Evolutionary conservation across 1,140 invertebrate genomes (phyloP).

Genomic region (Lanistes nyassanus): DNA sequence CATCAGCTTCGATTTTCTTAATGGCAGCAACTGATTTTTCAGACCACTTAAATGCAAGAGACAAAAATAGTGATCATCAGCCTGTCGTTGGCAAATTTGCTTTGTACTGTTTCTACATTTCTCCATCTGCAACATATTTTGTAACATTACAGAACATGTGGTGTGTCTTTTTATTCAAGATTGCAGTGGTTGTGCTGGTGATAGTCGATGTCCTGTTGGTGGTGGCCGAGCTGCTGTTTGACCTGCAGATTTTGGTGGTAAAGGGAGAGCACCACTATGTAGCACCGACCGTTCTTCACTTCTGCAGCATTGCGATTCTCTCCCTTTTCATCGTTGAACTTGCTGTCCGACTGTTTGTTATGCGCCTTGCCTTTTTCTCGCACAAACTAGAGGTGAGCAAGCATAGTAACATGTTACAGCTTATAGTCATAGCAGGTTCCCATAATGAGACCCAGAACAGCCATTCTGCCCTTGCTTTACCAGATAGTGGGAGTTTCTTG

Average conservation of each 20-base stretch:
- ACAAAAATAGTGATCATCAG: no score
- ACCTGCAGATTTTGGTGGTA: slow-evolving; percentile 56
- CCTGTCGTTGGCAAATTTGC: no score
- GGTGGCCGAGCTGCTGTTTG: slow-evolving; percentile 62
- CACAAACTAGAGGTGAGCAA: slow-evolving; percentile 59
- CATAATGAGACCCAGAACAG: no score
- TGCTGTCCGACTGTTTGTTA: slow-evolving; percentile 59
- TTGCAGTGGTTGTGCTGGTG: slow-evolving; percentile 60
- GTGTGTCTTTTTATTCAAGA: slow-evolving; percentile 33
- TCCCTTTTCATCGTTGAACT: slow-evolving; percentile 64
- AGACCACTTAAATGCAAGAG: no score
- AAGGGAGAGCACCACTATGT: slow-evolving; percentile 35
- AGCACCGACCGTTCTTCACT: slow-evolving; percentile 59
- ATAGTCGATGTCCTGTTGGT: slow-evolving; percentile 62
- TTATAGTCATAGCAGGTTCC: background rate
- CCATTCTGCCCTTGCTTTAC: no score
- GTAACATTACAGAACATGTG: no score
- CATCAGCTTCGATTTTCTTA: background rate
- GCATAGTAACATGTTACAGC: background rate
- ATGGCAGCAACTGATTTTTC: no score
- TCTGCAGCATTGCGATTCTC: slow-evolving; percentile 60
- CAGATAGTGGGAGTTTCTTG: no score
- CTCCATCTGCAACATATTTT: no score
- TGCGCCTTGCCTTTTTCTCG: slow-evolving; percentile 62
- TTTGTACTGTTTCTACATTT: no score